phyloP scores from a whole-genome alignment of 2,113 vertebrate species.

The Callionymus lyra region DNA sequence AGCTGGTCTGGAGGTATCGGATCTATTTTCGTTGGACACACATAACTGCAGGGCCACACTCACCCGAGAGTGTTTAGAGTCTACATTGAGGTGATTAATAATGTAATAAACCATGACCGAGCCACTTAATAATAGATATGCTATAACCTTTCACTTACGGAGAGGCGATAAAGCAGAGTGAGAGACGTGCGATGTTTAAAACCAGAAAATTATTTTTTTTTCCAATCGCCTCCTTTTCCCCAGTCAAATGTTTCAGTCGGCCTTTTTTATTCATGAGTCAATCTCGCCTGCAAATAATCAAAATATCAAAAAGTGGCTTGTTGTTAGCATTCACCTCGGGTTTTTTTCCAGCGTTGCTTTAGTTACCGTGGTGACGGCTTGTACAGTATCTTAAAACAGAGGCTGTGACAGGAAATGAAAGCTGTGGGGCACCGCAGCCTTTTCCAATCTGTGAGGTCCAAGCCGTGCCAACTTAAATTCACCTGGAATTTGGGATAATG shows the following conservation, averaged over 20 bases:
- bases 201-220: not conserved
- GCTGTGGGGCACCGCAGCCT: constrained; percentile 27
- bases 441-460: constrained; percentile 27
- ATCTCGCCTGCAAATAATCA: too few relatives aligned
- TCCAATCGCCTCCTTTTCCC: constrained; percentile 9
- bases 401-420: constrained; percentile 43
- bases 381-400: constrained; percentile 46
- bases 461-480: constrained; percentile 45
- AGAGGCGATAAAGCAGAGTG: constrained; percentile 23
- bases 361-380: constrained; percentile 51
- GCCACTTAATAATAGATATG: constrained; percentile 58
- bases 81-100: constrained; percentile 49
- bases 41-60: constrained; percentile 7
- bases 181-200: constrained; percentile 8
- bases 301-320: constrained; percentile 7
- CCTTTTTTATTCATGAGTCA: not conserved
- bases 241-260: not conserved
- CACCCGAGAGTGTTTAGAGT: constrained; percentile 22
- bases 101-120: constrained; percentile 48
- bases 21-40: constrained; percentile 19
- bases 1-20: constrained; percentile 1
- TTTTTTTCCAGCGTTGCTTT: constrained; percentile 30
- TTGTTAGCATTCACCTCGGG: constrained; percentile 22
- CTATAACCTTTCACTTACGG: constrained; percentile 51
- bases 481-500: constrained; percentile 30